A percentile compares a stretch with the other conserved stretches of the same genome.
phyloP scores from a whole-genome alignment of 2,113 vertebrate species.

The Ictalurus furcatus region DNA sequence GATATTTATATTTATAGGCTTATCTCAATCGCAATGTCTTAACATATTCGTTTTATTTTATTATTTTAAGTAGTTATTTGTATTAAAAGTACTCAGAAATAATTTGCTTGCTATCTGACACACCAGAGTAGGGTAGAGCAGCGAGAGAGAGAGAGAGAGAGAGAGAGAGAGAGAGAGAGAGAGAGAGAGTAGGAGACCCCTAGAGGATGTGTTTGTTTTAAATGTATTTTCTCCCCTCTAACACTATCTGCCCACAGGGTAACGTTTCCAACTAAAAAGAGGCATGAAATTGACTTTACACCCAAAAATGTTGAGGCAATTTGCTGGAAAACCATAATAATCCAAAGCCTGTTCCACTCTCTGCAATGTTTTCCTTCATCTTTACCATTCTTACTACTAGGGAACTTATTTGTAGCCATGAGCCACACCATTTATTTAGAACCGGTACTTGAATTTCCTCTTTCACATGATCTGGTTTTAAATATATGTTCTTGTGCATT shows the following conservation, averaged over 20 bases:
- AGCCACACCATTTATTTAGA: background rate
- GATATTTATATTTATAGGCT: slow-evolving; percentile 6
- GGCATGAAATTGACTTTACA: slow-evolving; percentile 73
- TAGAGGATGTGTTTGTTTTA: slow-evolving; percentile 44
- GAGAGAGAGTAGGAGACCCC: slow-evolving; percentile 37
- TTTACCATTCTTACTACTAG: slow-evolving; percentile 30
- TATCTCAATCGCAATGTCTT: background rate
- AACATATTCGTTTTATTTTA: background rate
- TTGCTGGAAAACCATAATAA: slow-evolving; percentile 67
- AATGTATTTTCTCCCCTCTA: slow-evolving; percentile 40
- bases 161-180: background rate
- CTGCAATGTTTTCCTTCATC: slow-evolving; percentile 10
- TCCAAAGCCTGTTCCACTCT: slow-evolving; percentile 61
- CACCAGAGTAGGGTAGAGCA: background rate
- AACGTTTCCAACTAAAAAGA: slow-evolving; percentile 58
- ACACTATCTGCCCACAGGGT: slow-evolving; percentile 69
- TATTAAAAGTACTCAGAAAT: background rate
- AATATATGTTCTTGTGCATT: background rate
- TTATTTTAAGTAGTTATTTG: background rate
- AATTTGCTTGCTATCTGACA: background rate
- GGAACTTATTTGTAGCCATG: background rate
- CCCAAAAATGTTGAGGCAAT: slow-evolving; percentile 63
- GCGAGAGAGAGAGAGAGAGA: background rate
- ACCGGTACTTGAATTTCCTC: background rate
- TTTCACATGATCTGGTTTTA: background rate